Base-by-base conservation (phyloP, 2,888 invertebrate genomes). In the Falcaria lacertinaria region DNA sequence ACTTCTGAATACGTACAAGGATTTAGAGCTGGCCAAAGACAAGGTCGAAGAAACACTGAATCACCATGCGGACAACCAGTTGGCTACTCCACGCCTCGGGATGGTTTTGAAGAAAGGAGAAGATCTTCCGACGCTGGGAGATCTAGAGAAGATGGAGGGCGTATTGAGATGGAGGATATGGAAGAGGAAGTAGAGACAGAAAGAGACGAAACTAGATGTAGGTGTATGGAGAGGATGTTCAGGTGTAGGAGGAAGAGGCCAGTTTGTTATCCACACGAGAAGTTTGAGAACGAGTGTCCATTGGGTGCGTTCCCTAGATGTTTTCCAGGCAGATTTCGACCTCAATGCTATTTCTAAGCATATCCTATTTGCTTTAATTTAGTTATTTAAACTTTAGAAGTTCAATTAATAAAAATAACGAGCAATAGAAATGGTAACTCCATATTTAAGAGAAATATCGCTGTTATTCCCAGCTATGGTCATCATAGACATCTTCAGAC, bases 41-140 rank as follows among this genome's bases (percentile, higher is more conserved):
- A n/a, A 37, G 3, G 25, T 2, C 0, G 13, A 25, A 2, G 14
- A 41, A 25, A 25, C 37, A 44, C 34, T 48, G 44, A 41, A 39
- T 43, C 43, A 32, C 46, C 39, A 8, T 50, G 41, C 25, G 59
- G 44, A 17, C 42, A 50, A 7, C 63, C 60, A 2, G 45, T 46
- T 16, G 57, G 56, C 1, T 57, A 41, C 15, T 64, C 69, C 3
- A 67, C 64, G 3, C 64, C 67, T 2, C 54, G 54, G 5, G 47
- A 60, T 8, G 39, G 51, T 34, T 39, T 41, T 13, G 48, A 22
- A 37, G 43, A 50, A n/a, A 51, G 43, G 11, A 64, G 57, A 42
- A 60, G 45, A 14, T 19, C 4, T 1, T 50, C 43, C 14, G 51
- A 52, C 8, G 15, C 34, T 2, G 50, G 48, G 5, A 56, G 40